Base-by-base conservation (phyloP, 2,113 vertebrate species). In the Ochotona princeps region DNA sequence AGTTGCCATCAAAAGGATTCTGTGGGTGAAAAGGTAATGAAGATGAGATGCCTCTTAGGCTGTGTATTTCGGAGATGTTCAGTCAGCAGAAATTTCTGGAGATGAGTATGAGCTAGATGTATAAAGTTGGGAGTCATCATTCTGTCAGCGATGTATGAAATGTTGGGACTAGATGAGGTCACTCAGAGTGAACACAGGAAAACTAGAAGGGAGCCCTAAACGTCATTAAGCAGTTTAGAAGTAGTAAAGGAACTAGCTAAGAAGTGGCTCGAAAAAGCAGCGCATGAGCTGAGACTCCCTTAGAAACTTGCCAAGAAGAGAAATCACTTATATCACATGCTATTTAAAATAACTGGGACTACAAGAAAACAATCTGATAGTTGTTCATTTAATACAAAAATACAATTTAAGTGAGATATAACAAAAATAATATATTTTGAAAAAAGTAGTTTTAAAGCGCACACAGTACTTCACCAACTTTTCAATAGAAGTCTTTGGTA, bases 111-210 rank as follows among this genome's bases (percentile, higher is more conserved):
- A 78, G 38, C 49, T 87, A 26, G 20, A 20, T 83, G 28, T 76
- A 18, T 47, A 74, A 57, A 72, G 81, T 30, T 57, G 28, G 79
- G 54, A 80, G n/a, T 94, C 89, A 86, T 73, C 82, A 72, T 17
- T 91, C 87, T 83, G 8, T 70, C 54, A n/a, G 14, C 49, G 57
- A 32, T 32, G 51, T 57, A 88, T 93, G 44, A 74, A 90, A 80
- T 78, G 76, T 60, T 60, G 38, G 25, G 30, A 32, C 83, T 83
- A 5, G 15, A 61, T 91, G 91, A 89, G 80, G 66, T 95, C 81
- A 84, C 57, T 75, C 47, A 83, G 35, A 69, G 28, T 81, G 51
- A 86, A 85, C 60, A 82, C 26, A 30, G 47, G 38, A 70, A 51
- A 88, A 60, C 54, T 17, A 65, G n/a, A 57, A 72, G 69, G 23